These are phyloP conservation scores for Hipparchia semele DNA, from an alignment of 2,888 invertebrate genomes.

Conservation along the genomic window DNA sequence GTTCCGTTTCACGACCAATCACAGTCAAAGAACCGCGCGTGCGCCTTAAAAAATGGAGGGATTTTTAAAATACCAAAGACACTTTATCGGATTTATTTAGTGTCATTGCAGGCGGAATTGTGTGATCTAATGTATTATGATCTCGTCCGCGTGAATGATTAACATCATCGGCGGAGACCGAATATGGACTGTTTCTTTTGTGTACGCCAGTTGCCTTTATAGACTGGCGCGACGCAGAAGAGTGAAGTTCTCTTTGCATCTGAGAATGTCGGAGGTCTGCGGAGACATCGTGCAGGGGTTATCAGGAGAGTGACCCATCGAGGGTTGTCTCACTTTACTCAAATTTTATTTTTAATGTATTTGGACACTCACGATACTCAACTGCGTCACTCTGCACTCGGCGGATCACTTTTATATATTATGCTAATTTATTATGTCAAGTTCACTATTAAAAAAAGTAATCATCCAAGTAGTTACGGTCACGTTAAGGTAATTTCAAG, in stretches of 20 bases:
- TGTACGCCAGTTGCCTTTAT: constrained; percentile 72
- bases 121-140: constrained; percentile 46
- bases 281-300: constrained; percentile 59
- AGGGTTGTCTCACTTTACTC: constrained; percentile 56
- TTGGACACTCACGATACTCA: constrained; percentile 19
- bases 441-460: too few relatives aligned
- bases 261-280: constrained; percentile 63
- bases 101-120: constrained; percentile 58
- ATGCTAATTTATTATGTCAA: neutral
- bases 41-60: constrained; percentile 65
- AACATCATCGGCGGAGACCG: constrained; percentile 74
- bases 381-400: constrained; percentile 19
- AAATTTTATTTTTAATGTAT: constrained; percentile 51
- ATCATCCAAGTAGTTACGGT: neutral
- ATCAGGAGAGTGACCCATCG: constrained; percentile 63
- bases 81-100: constrained; percentile 50
- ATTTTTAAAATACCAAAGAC: constrained; percentile 56
- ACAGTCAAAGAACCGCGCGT: constrained; percentile 65
- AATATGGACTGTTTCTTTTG: constrained; percentile 73
- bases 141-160: constrained; percentile 54
- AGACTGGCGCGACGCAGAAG: constrained; percentile 72
- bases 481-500: neutral
- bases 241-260: constrained; percentile 65
- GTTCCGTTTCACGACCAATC: constrained; percentile 69
- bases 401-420: neutral